phyloP scores from a whole-genome alignment of 23 tunicate genomes.

The Phallusia fumigata region DNA sequence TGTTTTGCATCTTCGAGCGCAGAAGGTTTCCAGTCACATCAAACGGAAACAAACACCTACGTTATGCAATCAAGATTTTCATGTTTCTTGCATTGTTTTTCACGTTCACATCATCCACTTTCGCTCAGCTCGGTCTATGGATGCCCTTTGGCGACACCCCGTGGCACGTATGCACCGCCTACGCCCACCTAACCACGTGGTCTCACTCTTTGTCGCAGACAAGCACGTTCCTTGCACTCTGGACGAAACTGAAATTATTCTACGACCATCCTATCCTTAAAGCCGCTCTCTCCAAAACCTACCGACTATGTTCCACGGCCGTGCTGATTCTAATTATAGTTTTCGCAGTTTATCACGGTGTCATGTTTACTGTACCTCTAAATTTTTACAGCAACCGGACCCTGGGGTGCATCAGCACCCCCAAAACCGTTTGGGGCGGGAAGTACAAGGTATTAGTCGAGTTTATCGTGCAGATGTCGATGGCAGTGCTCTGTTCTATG shows the following conservation, averaged over 20 bases:
- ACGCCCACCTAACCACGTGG: not conserved
- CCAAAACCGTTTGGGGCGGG: not conserved
- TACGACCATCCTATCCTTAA: not conserved
- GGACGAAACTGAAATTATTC: not conserved
- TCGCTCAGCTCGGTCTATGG: not conserved
- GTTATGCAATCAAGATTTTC: not conserved
- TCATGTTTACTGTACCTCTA: not conserved
- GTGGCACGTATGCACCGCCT: not conserved
- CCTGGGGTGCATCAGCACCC: not conserved
- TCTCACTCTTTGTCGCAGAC: not conserved
- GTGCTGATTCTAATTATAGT: not conserved
- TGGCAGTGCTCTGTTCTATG: not conserved
- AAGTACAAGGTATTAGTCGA: not conserved
- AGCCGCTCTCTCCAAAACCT: not conserved
- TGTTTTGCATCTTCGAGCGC: constrained; percentile 3
- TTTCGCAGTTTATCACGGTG: not conserved
- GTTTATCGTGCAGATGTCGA: not conserved
- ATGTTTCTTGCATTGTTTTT: not conserved
- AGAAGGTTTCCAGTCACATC: not conserved
- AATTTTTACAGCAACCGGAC: not conserved
- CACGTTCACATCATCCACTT: not conserved
- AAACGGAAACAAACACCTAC: not conserved
- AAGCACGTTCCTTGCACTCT: not conserved
- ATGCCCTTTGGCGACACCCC: not conserved
- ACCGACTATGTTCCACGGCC: not conserved